Evolutionary conservation across 2,888 invertebrate species (phyloP).

Genomic region (Achlya flavicornis): DNA sequence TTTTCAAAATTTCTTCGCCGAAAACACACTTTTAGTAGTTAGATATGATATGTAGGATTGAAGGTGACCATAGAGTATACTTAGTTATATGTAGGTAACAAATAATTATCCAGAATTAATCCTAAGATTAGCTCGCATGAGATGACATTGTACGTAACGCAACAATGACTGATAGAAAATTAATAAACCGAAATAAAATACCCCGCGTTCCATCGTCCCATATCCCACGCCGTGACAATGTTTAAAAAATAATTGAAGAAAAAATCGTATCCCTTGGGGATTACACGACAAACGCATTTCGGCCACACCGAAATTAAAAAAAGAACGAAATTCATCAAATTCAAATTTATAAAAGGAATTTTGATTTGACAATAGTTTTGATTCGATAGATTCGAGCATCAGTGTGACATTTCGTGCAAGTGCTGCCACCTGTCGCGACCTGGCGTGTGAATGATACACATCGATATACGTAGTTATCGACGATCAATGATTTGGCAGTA

Average conservation of each 20-base stretch:
- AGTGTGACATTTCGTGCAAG: slow-evolving; percentile 53
- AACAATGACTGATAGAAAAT: slow-evolving; percentile 68
- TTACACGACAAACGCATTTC: slow-evolving; percentile 83
- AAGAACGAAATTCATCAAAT: slow-evolving; percentile 13
- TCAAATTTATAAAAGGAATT: slow-evolving; percentile 16
- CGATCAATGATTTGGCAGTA: slow-evolving; percentile 78
- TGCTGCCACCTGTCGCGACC: slow-evolving; percentile 69
- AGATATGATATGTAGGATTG: no score
- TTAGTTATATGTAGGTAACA: neutral
- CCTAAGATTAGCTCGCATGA: slow-evolving; percentile 19
- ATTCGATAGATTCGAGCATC: slow-evolving; percentile 50
- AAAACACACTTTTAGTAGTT: no score
- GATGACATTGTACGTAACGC: slow-evolving; percentile 32
- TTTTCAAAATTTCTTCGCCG: no score
- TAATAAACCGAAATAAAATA: slow-evolving; percentile 68
- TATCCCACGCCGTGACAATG: slow-evolving; percentile 68
- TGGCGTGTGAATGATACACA: slow-evolving; percentile 60
- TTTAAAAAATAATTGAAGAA: slow-evolving; percentile 71
- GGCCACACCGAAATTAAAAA: slow-evolving; percentile 67
- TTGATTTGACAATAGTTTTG: slow-evolving; percentile 34
- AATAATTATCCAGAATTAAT: neutral
- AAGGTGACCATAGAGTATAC: no score
- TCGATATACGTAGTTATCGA: slow-evolving; percentile 61
- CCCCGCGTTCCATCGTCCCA: slow-evolving; percentile 24
- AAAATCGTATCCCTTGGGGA: slow-evolving; percentile 65